These are phyloP conservation scores for Allobates femoralis DNA, from an alignment of 2,797 vertebrate species.

Conservation along the genomic window DNA sequence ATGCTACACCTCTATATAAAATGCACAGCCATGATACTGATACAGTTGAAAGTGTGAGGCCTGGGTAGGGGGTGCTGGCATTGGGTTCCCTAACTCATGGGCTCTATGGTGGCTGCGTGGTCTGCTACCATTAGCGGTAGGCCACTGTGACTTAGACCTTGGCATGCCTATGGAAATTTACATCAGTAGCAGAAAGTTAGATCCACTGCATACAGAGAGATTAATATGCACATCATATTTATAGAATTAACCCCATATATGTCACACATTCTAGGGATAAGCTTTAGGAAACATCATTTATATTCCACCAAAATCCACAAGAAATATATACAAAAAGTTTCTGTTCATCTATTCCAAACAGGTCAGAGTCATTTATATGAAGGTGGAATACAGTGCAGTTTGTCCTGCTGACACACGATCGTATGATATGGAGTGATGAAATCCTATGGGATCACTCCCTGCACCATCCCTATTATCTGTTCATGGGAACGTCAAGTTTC, in stretches of 20 bases:
- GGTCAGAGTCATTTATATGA: not conserved
- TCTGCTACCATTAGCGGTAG: too few relatives aligned
- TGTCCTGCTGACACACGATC: not conserved
- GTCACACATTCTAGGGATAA: too few relatives aligned
- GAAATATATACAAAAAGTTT: not conserved
- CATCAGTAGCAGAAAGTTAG: not conserved
- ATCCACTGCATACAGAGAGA: not conserved
- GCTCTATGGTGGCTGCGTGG: too few relatives aligned
- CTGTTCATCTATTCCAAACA: too few relatives aligned
- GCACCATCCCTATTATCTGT: not conserved
- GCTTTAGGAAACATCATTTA: not conserved
- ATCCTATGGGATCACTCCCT: conserved; percentile 20
- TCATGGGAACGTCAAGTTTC: conserved; percentile 7
- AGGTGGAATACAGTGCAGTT: not conserved
- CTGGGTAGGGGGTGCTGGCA: too few relatives aligned
- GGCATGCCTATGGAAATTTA: not conserved
- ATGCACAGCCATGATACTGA: too few relatives aligned
- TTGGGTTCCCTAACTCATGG: too few relatives aligned
- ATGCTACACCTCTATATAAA: too few relatives aligned
- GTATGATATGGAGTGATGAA: conserved; percentile 8
- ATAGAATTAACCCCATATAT: too few relatives aligned
- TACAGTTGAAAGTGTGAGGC: too few relatives aligned
- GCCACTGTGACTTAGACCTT: not conserved
- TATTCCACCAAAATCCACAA: not conserved
- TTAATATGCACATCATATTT: not conserved